Evolutionary conservation across 2,888 invertebrate species (phyloP).

Genomic region (Druceiella hillmani): DNA sequence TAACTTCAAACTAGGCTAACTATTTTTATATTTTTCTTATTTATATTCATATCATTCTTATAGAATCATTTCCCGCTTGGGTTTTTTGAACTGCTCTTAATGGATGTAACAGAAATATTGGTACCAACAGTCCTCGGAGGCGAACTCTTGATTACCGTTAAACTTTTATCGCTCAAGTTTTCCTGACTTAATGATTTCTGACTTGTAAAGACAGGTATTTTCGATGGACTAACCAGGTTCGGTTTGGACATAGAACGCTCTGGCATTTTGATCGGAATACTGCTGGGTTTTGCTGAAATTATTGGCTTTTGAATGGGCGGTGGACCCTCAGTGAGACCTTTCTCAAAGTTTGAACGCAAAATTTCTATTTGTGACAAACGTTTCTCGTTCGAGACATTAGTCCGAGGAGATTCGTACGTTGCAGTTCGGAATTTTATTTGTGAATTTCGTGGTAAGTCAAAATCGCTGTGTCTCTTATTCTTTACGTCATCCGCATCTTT

Average conservation of each 20-base stretch:
- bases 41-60: too few species aligned
- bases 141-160: constrained; percentile 41
- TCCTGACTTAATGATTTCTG: constrained; percentile 49
- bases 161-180: constrained; percentile 40
- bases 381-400: constrained; percentile 50
- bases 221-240: constrained; percentile 40
- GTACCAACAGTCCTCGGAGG: constrained; percentile 33
- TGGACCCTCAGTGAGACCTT: constrained; percentile 28
- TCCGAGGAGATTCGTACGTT: constrained; percentile 55
- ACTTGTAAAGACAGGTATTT: constrained; percentile 47
- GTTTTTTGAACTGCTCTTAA: constrained; percentile 54
- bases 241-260: constrained; percentile 34
- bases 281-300: constrained; percentile 44
- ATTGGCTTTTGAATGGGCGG: constrained; percentile 34
- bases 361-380: constrained; percentile 52
- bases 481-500: constrained; percentile 38
- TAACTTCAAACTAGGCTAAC: too few species aligned
- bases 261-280: constrained; percentile 41
- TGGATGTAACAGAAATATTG: constrained; percentile 57
- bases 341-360: constrained; percentile 42
- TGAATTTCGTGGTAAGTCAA: constrained; percentile 48
- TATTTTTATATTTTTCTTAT: too few species aligned
- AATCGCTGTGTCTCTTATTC: constrained; percentile 48
- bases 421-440: constrained; percentile 60
- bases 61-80: constrained; percentile 43